Percentiles rank a stretch among this genome's conserved stretches.
phyloP scores from a whole-genome alignment of 2,888 invertebrate genomes.

The Gastrophysa polygoni region DNA sequence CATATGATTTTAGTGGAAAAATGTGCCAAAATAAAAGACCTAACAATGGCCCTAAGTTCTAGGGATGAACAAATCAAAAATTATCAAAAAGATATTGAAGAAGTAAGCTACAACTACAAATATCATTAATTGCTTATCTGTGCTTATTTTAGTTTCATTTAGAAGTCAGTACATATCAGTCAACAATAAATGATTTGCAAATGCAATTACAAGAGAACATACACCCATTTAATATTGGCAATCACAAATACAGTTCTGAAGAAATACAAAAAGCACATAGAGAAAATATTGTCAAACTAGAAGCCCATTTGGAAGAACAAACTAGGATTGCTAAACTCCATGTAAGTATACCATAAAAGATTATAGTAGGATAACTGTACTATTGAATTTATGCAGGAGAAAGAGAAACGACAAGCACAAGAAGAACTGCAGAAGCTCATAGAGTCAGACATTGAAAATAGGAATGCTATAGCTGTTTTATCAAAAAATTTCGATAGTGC shows the following conservation, averaged over 20 bases:
- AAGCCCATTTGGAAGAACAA: slow-evolving; percentile 43
- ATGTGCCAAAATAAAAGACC: slow-evolving; percentile 36
- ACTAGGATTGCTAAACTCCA: slow-evolving; percentile 37
- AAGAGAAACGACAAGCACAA: slow-evolving; percentile 40
- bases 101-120: slow-evolving; percentile 33
- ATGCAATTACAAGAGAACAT: slow-evolving; percentile 43
- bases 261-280: slow-evolving; percentile 45
- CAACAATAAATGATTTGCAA: slow-evolving; percentile 45
- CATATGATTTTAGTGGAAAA: slow-evolving; percentile 44
- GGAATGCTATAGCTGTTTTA: slow-evolving; percentile 37
- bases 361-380: not conserved
- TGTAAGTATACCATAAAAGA: slow-evolving; percentile 25
- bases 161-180: slow-evolving; percentile 45
- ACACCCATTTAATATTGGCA: slow-evolving; percentile 42
- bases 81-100: slow-evolving; percentile 37
- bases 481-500: slow-evolving; percentile 44
- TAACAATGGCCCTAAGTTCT: slow-evolving; percentile 30
- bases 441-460: slow-evolving; percentile 39
- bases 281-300: slow-evolving; percentile 44
- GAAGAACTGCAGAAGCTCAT: slow-evolving; percentile 42
- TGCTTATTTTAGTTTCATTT: slow-evolving; percentile 38
- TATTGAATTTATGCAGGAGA: slow-evolving; percentile 38
- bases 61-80: slow-evolving; percentile 38
- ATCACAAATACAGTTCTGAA: slow-evolving; percentile 43
- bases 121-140: not conserved